phyloP scores from a whole-genome alignment of 1,140 invertebrate genomes.

The Adoxophyes honmai region DNA sequence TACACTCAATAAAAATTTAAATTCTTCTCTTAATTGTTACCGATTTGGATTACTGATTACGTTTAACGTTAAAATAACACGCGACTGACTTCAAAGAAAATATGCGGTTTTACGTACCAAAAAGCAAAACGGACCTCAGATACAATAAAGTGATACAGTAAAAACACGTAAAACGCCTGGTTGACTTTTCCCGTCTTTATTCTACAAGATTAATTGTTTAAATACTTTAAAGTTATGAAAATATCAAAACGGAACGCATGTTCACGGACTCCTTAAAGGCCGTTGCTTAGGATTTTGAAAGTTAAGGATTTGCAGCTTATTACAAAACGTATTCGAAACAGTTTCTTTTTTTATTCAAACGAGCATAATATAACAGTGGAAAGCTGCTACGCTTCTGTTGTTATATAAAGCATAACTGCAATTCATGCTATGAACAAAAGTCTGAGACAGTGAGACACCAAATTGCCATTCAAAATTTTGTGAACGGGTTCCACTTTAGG shows the following conservation, averaged over 20 bases:
- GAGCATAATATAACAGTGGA: conserved; percentile 36
- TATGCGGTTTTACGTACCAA: no score
- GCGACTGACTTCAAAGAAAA: no score
- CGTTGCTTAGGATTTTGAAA: conserved; percentile 22
- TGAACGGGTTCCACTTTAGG: conserved; percentile 68
- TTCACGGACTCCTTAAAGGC: no score
- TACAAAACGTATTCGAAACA: conserved; percentile 27
- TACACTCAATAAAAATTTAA: conserved; percentile 9
- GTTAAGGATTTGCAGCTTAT: conserved; percentile 29
- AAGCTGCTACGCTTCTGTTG: conserved; percentile 65
- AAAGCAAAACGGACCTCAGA: no score
- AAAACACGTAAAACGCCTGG: no score
- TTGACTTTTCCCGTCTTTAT: no score
- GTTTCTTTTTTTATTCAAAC: conserved; percentile 36
- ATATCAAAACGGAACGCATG: no score
- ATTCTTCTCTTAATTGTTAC: conserved; percentile 2
- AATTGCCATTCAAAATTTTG: conserved; percentile 73
- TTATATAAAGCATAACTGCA: conserved; percentile 73
- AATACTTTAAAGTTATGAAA: no score
- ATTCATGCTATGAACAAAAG: conserved; percentile 63
- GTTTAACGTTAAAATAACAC: no score
- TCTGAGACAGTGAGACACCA: conserved; percentile 46
- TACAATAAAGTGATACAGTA: no score
- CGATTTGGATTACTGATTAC: background rate
- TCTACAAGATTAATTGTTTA: no score